Base-by-base conservation (phyloP, 2,888 invertebrate species). In the Chorisops tibialis region DNA sequence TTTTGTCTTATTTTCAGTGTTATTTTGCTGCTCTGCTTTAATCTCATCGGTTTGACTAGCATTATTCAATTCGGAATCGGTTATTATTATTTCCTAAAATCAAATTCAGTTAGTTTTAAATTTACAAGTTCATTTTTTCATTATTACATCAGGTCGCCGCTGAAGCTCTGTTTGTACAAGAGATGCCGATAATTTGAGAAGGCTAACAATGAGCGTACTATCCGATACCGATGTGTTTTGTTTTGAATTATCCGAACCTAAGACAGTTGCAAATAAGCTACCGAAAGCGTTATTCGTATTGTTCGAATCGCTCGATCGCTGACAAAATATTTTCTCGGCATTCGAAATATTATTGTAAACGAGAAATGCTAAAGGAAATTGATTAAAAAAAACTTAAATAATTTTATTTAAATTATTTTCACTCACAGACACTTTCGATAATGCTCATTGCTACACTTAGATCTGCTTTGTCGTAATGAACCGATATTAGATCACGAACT, bases 1-100 rank as follows among this genome's bases (percentile, higher is more conserved):
- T 59, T 81, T 79, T 14, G 80, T 79, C 52, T 80, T 79, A 68
- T 82, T 74, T 14, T 73, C 73, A 49, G 73, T 74, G 38, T 74
- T 81, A 64, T 81, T 80, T 35, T 82, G 80, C 71, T 85, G 84
- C 69, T 85, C 86, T 0, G 88, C 90, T 80, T 92, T 92, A 74
- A 87, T 89, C 77, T 93, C 93, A 74, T 93, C 93, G 0, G 93
- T 93, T 79, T 91, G 91, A 21, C 79, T 77, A 51, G 82, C 81
- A 67, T 70, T 76, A 1, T 72, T 80, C 1, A 75, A 73, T 66
- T 73, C 81, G 70, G 66, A 79, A 72, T 71, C 81, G 70, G 73
- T 79, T 75, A 80, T 67, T 69, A 76, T 69, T 70, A 79, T 76
- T 74, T 72, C 73, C 74, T 72, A 50, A 21, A 63, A 30, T 30